Evolutionary conservation across 2,888 invertebrate species (phyloP), one percentile per base, ranked within the genome.

Genomic region (Lutraria lutraria): DNA sequence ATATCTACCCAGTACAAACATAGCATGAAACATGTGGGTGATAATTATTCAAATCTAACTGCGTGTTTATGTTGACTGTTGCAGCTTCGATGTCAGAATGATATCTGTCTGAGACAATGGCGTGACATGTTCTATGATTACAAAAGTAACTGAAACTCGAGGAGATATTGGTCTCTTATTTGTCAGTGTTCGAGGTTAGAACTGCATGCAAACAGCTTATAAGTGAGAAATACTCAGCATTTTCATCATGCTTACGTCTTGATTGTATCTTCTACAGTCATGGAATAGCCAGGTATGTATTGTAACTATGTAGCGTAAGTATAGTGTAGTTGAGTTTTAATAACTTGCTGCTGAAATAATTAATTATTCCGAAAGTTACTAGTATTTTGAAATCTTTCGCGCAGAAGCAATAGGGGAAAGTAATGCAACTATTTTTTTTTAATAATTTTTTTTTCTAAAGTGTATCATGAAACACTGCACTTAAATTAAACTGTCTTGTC

Each of bases 201-300:
- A 68, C n/a, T 13, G 25, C 63, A 68, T 68, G 63, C 63, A 68
- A 68, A 4, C 63, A 68, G 63, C 63, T 25, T n/a, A 68, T 25
- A 25, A 68, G n/a, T 68, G 63, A 68, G 63, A 68, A 68, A 68
- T 68, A 68, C 63, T 25, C 25, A 25, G 25, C 63, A 68, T 68
- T 25, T 6, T 25, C 25, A 68, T 68, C 25, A 63, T 68, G n/a
- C 63, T 25, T 68, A 68, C 63, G 25, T 68, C n/a, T 63, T 63
- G 63, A 68, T 68, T 43, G n/a, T 68, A 68, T n/a, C 10, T 68
- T 68, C 6, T 68, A n/a, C 12, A 68, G 63, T 25, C 25, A 25
- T 68, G 25, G 63, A 68, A 10, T 68, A 25, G 25, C 63, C 63
- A 68, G 63, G 63, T 68, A 68, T 25, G 63, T n/a, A 3, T 21